Percentiles rank a stretch among this genome's conserved stretches.
Evolutionary conservation across 2,888 invertebrate genomes (phyloP).

Genomic region (Limnephilus auricula): DNA sequence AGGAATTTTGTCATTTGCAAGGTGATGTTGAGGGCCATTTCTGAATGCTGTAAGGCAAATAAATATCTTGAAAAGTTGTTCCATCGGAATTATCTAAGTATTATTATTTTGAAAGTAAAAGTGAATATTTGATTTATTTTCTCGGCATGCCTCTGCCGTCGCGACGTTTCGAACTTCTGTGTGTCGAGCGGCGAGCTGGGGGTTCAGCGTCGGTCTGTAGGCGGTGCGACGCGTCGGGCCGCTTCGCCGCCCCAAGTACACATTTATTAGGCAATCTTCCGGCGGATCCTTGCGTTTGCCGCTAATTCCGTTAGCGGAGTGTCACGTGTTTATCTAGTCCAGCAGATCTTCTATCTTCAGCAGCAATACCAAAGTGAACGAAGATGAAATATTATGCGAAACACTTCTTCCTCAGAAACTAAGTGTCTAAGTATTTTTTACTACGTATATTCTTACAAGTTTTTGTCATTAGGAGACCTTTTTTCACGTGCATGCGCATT

Average conservation of each 20-base stretch:
- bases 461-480: too few species aligned
- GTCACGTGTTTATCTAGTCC: conserved; percentile 58
- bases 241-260: conserved; percentile 50
- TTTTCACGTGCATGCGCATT: too few species aligned
- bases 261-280: conserved; percentile 65
- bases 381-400: neutral
- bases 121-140: neutral
- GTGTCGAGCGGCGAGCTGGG: neutral
- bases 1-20: too few species aligned
- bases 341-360: conserved; percentile 16
- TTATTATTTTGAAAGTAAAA: neutral
- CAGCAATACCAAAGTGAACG: neutral
- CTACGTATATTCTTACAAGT: too few species aligned
- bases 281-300: conserved; percentile 52
- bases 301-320: conserved; percentile 62
- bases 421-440: too few species aligned
- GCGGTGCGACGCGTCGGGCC: conserved; percentile 18
- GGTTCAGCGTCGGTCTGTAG: conserved; percentile 19
- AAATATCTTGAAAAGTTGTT: neutral
- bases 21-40: too few species aligned
- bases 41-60: too few species aligned
- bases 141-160: conserved; percentile 37
- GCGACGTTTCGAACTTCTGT: neutral
- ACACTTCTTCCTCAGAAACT: neutral
- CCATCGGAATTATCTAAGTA: neutral